Conservation (phyloP, 2,888 invertebrate species). For the Vanessa cardui region DNA sequence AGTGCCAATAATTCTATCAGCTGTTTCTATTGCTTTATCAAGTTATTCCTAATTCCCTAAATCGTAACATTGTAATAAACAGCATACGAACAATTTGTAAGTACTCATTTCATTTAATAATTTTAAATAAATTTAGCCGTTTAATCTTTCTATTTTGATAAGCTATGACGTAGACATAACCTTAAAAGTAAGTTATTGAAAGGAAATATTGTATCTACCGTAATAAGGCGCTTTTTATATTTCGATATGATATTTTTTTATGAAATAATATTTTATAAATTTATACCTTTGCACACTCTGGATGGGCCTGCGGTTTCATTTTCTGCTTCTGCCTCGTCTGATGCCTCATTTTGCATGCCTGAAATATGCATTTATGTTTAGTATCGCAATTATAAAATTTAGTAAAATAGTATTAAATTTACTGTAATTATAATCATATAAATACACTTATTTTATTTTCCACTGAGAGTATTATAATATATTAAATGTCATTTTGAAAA, state of each 20-base stretch:
- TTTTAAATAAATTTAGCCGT: background rate
- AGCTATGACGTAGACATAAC: background rate
- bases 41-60: background rate
- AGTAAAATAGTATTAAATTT: background rate
- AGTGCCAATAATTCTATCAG: slow-evolving; percentile 34
- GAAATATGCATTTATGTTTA: background rate
- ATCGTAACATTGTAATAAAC: slow-evolving; percentile 16
- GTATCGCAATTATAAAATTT: background rate
- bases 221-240: background rate
- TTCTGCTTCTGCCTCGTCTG: slow-evolving; percentile 29
- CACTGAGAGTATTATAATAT: background rate
- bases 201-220: too few species aligned
- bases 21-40: slow-evolving; percentile 28
- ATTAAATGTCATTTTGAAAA: background rate
- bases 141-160: background rate
- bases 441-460: background rate
- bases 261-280: background rate
- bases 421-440: background rate
- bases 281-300: slow-evolving; percentile 34
- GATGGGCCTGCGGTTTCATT: slow-evolving; percentile 39
- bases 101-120: slow-evolving; percentile 18
- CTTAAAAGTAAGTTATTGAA: too few species aligned
- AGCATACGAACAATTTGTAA: slow-evolving; percentile 28
- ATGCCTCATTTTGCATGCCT: slow-evolving; percentile 39
- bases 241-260: background rate